Evolutionary conservation across 92 coral and sea anemone genomes (phyloP).

Genomic region (Palythoa grandis): DNA sequence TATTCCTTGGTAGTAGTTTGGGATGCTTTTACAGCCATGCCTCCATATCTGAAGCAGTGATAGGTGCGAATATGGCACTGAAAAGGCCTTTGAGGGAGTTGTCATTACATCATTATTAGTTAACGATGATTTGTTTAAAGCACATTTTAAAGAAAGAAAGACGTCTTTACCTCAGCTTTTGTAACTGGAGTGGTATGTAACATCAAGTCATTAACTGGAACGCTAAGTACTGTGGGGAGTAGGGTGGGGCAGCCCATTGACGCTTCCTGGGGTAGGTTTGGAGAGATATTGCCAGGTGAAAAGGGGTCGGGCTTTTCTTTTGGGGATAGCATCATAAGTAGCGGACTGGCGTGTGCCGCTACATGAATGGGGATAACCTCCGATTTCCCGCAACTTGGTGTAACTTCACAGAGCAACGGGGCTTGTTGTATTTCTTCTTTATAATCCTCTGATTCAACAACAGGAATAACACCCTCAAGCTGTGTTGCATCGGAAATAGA

Average conservation of each 20-base stretch:
- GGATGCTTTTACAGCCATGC: no score
- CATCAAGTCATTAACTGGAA: slow-evolving; percentile 21
- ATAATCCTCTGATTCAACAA: not conserved
- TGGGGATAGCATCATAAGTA: slow-evolving; percentile 30
- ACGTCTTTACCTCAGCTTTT: slow-evolving; percentile 21
- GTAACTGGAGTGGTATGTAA: slow-evolving; percentile 33
- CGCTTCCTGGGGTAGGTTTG: slow-evolving; percentile 52
- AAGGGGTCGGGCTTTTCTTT: slow-evolving; percentile 53
- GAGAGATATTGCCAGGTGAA: slow-evolving; percentile 62
- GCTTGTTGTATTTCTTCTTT: not conserved
- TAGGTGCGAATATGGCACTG: no score
- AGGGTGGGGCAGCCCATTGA: slow-evolving; percentile 35
- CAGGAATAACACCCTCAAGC: not conserved
- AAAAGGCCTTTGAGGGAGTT: no score
- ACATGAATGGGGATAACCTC: not conserved
- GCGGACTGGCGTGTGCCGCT: slow-evolving; percentile 22
- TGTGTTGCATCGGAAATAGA: not conserved
- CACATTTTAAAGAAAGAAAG: not conserved
- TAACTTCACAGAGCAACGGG: slow-evolving; percentile 24
- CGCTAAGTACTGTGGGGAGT: slow-evolving; percentile 35
- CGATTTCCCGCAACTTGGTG: slow-evolving; percentile 6
- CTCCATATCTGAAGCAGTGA: no score
- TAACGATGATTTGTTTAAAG: no score
- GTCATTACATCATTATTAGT: no score
- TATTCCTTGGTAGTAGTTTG: no score